phyloP scores from a whole-genome alignment of 2,113 vertebrate species.

The Myotis davidii region DNA sequence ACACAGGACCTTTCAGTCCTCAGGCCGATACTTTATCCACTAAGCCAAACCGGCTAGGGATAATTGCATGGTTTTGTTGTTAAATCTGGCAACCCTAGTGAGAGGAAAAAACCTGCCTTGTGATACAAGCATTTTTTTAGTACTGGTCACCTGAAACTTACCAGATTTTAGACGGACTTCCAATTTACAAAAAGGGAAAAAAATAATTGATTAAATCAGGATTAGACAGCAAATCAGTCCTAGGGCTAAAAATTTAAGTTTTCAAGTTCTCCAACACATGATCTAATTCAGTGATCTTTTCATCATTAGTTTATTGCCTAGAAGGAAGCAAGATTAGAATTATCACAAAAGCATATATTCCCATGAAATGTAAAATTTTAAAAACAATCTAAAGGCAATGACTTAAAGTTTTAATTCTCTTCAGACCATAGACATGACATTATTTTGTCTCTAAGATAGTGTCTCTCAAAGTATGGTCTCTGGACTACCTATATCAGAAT shows the following conservation, averaged over 20 bases:
- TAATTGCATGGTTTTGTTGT: background rate
- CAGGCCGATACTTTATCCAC: no score
- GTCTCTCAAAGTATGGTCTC: background rate
- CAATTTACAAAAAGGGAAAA: slow-evolving; percentile 54
- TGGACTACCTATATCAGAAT: background rate
- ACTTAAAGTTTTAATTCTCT: slow-evolving; percentile 51
- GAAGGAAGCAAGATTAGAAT: slow-evolving; percentile 48
- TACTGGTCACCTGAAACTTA: slow-evolving; percentile 61
- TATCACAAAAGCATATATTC: slow-evolving; percentile 44
- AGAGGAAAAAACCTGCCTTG: background rate
- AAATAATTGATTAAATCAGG: slow-evolving; percentile 62
- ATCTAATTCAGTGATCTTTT: slow-evolving; percentile 53
- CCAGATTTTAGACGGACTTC: slow-evolving; percentile 67
- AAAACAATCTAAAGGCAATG: slow-evolving; percentile 27
- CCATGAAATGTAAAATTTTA: slow-evolving; percentile 44
- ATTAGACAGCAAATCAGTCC: slow-evolving; percentile 25
- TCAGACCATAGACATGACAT: background rate
- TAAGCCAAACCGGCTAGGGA: no score
- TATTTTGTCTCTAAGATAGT: background rate
- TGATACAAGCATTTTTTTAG: slow-evolving; percentile 44
- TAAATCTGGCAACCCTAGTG: slow-evolving; percentile 49
- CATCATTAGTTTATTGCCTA: slow-evolving; percentile 61
- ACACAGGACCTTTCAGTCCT: no score
- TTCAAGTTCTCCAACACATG: slow-evolving; percentile 49
- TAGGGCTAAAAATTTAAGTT: slow-evolving; percentile 37